These are phyloP conservation scores for Ctenomys sociabilis DNA, from an alignment of 2,113 vertebrate genomes.

Conservation along the genomic window DNA sequence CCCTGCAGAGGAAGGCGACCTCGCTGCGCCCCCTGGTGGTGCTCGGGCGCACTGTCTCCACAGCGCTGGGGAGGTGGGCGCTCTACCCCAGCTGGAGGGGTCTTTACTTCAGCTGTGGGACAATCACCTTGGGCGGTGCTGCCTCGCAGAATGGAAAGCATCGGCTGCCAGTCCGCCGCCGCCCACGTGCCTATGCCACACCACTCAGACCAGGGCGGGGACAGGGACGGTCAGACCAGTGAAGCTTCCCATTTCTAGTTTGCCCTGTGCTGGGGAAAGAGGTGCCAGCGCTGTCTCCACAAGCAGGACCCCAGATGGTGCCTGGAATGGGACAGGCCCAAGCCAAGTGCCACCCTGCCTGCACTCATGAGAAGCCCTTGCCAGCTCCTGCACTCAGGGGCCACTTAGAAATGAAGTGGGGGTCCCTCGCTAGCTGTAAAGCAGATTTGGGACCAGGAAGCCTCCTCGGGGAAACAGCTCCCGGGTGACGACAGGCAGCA, in stretches of 20 bases:
- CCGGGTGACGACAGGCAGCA: background rate
- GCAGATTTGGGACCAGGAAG: fast-evolving
- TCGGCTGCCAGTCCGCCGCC: fast-evolving
- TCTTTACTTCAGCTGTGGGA: too few relatives aligned
- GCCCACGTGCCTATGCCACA: fast-evolving
- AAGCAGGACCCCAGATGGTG: background rate
- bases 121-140: fast-evolving
- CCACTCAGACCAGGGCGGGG: background rate
- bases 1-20: background rate
- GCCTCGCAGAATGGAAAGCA: background rate
- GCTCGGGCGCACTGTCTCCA: fast-evolving
- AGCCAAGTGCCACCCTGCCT: too few relatives aligned
- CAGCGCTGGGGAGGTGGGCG: background rate
- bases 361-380: background rate
- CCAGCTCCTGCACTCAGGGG: background rate
- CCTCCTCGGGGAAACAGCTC: background rate
- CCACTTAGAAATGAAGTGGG: background rate
- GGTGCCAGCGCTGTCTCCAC: too few relatives aligned
- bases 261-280: background rate
- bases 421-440: background rate
- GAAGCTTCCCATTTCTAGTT: background rate
- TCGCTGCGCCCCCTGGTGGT: fast-evolving
- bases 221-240: background rate
- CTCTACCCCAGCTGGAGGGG: background rate
- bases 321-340: background rate